Evolutionary conservation across 2,797 vertebrate genomes (phyloP).

Genomic region (Crenuchus spilurus): DNA sequence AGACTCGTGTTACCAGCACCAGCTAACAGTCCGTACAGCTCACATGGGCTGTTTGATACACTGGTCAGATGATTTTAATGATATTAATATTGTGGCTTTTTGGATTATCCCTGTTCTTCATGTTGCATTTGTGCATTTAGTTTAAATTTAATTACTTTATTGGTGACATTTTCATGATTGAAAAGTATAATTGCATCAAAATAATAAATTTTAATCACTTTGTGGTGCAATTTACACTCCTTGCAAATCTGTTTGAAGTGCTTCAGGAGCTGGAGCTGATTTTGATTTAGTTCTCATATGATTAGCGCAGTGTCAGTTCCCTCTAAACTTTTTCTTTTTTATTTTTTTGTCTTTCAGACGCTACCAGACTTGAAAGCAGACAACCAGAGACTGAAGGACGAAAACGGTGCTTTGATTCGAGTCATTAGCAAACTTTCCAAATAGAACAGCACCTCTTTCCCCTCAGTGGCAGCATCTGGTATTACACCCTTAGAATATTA

Average conservation of each 20-base stretch:
- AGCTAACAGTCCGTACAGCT: too few species aligned
- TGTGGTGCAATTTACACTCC: background rate
- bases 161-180: too few species aligned
- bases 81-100: too few species aligned
- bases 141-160: too few species aligned
- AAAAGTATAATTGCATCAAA: too few species aligned
- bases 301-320: too few species aligned
- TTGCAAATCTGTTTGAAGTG: background rate
- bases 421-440: conserved; percentile 99
- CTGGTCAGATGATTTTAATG: too few species aligned
- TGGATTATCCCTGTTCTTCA: too few species aligned
- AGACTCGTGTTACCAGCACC: too few species aligned
- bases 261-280: background rate
- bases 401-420: conserved; percentile 98
- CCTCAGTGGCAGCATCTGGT: conserved; percentile 81
- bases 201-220: too few species aligned
- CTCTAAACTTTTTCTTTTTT: conserved; percentile 63
- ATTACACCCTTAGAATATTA: conserved; percentile 88
- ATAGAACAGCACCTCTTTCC: conserved; percentile 76
- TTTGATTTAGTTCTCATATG: conserved; percentile 21
- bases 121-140: too few species aligned
- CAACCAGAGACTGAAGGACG: conserved; percentile 99
- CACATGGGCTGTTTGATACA: too few species aligned
- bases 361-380: conserved; percentile 99
- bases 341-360: conserved; percentile 82